Evolutionary conservation across 1,140 invertebrate species (phyloP).

Genomic region (Daktulosphaira vitifoliae): DNA sequence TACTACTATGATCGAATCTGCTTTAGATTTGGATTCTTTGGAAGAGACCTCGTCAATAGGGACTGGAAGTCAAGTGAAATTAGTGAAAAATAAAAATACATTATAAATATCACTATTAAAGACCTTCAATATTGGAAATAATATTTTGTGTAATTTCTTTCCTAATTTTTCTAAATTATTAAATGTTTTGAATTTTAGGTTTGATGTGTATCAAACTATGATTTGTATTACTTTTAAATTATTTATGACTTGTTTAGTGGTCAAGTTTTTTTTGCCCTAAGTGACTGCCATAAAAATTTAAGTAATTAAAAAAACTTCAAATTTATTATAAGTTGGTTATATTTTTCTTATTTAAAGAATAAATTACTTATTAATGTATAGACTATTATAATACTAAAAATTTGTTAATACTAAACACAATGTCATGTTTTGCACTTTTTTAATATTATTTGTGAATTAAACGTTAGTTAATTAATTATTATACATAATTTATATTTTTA

Average conservation of each 20-base stretch:
- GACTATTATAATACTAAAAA: background rate
- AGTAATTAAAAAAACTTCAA: conserved; percentile 2
- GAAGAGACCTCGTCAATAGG: conserved; percentile 52
- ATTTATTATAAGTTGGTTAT: conserved; percentile 3
- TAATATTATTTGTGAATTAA: conserved; percentile 7
- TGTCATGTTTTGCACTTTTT: conserved; percentile 28
- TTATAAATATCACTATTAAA: conserved; percentile 35
- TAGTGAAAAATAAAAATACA: conserved; percentile 44
- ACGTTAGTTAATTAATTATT: background rate
- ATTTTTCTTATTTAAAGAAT: conserved; percentile 17
- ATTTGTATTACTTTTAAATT: background rate
- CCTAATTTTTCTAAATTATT: too few species aligned
- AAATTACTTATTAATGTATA: background rate
- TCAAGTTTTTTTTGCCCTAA: background rate
- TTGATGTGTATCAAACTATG: too few species aligned
- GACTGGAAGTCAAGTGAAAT: conserved; percentile 48
- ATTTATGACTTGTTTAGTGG: background rate
- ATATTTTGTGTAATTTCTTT: too few species aligned
- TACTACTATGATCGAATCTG: conserved; percentile 78
- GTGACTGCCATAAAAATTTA: conserved; percentile 14
- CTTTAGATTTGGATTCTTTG: conserved; percentile 71
- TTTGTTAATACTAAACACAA: conserved; percentile 8
- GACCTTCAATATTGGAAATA: background rate
- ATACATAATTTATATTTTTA: background rate
- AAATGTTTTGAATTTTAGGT: too few species aligned